Evolutionary conservation across 1,140 invertebrate genomes (phyloP).

Genomic region (Plectrocnemia conspersa): DNA sequence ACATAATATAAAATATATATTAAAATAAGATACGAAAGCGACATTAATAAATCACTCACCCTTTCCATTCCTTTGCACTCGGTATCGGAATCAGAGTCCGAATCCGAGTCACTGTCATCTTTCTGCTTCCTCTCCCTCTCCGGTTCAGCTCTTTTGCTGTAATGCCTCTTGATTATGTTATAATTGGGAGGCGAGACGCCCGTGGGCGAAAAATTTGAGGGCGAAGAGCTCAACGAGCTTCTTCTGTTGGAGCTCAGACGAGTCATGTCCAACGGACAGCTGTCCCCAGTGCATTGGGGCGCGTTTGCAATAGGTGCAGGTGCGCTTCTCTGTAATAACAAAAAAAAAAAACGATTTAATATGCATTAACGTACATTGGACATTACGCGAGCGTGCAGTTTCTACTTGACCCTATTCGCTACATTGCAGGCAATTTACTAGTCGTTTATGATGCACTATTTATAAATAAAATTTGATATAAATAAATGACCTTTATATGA

Average conservation of each 20-base stretch:
- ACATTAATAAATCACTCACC: slow-evolving; percentile 40
- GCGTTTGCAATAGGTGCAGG: slow-evolving; percentile 5
- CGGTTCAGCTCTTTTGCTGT: slow-evolving; percentile 51
- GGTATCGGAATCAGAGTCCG: slow-evolving; percentile 57
- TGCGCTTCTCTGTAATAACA: slow-evolving; percentile 19
- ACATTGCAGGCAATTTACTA: too few relatives aligned
- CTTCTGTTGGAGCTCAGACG: slow-evolving; percentile 1
- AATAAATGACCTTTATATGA: too few relatives aligned
- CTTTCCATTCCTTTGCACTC: slow-evolving; percentile 53
- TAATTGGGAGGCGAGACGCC: slow-evolving; percentile 20
- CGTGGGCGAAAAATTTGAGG: slow-evolving; percentile 1
- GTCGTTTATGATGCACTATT: too few relatives aligned
- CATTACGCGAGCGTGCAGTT: too few relatives aligned
- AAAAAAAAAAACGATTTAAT: slow-evolving; percentile 6
- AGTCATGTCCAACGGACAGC: slow-evolving; percentile 27
- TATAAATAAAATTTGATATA: too few relatives aligned
- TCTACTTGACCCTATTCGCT: too few relatives aligned
- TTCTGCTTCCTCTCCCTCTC: slow-evolving; percentile 44
- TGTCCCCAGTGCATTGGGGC: slow-evolving; percentile 19
- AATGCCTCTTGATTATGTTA: slow-evolving; percentile 40
- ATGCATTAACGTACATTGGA: too few relatives aligned
- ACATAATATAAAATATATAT: background rate
- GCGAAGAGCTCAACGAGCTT: background rate
- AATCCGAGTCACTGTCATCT: slow-evolving; percentile 51
- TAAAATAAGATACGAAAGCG: background rate